These are phyloP conservation scores for Coryphaenoides rupestris DNA, from an alignment of 2,113 vertebrate species.

Conservation along the genomic window DNA sequence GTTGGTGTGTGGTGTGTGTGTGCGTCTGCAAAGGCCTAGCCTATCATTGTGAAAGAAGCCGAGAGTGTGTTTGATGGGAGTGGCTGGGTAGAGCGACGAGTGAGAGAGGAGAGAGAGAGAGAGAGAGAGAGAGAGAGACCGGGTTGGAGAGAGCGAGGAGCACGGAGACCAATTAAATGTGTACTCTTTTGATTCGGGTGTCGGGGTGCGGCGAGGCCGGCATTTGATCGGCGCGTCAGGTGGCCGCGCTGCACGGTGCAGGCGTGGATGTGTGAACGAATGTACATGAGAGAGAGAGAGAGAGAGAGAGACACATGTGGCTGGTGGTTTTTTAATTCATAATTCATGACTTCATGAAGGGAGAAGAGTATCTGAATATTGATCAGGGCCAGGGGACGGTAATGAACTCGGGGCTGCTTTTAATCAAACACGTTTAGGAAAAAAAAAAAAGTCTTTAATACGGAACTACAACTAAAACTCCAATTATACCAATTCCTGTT, in stretches of 20 bases:
- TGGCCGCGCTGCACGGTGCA: conserved; percentile 25
- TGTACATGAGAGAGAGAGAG: conserved; percentile 3
- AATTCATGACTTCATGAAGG: conserved; percentile 6
- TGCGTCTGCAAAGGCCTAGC: neutral
- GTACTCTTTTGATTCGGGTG: conserved; percentile 48
- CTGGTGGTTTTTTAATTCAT: neutral
- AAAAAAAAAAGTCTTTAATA: no score
- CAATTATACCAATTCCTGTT: no score
- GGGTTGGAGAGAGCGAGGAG: conserved; percentile 40
- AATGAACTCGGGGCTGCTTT: neutral
- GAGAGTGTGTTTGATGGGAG: no score
- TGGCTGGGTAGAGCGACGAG: conserved; percentile 31
- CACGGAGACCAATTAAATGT: conserved; percentile 54
- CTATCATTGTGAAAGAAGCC: conserved; percentile 7
- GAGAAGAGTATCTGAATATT: neutral
- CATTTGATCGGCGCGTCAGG: conserved; percentile 46
- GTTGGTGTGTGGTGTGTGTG: conserved; percentile 45
- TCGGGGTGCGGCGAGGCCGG: conserved; percentile 31
- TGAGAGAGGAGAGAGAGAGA: conserved; percentile 1
- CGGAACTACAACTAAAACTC: no score
- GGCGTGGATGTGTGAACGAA: conserved; percentile 5
- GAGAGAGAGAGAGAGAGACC: no score
- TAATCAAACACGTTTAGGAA: neutral
- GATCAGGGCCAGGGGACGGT: neutral
- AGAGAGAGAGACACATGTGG: conserved; percentile 16